Conservation (phyloP, 2,797 vertebrate species). For the Sarcoramphus papa region DNA sequence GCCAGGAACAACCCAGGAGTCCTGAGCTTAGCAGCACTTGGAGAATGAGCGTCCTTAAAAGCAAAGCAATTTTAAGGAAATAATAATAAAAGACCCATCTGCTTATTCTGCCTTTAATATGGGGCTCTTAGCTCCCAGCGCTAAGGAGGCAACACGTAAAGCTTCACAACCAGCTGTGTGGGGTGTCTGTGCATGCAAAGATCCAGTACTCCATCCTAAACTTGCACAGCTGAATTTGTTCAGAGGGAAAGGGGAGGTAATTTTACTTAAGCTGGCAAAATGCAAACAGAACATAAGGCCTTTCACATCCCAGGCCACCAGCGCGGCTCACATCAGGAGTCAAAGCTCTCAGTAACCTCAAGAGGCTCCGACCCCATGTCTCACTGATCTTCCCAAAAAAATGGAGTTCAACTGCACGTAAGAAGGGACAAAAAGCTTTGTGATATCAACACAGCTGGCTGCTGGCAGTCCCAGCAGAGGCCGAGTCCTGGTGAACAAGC, state of each 20-base stretch:
- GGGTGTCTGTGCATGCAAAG: not conserved
- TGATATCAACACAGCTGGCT: not conserved
- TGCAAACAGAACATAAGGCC: not conserved
- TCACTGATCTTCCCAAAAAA: not conserved
- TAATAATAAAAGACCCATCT: not conserved
- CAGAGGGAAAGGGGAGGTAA: not conserved
- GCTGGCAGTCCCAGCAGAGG: not conserved
- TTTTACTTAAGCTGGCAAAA: not conserved
- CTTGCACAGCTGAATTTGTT: not conserved
- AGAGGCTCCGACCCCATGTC: not conserved
- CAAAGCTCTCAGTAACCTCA: not conserved
- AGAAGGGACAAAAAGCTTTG: not conserved
- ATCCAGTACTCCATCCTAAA: not conserved
- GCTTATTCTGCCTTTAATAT: not conserved
- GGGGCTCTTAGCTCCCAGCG: not conserved
- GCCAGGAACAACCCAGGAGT: not conserved
- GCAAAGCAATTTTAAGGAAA: constrained; percentile 35
- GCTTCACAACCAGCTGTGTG: not conserved
- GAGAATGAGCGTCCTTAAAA: constrained; percentile 31
- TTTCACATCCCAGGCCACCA: not conserved
- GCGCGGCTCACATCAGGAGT: not conserved
- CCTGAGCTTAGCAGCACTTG: constrained; percentile 40
- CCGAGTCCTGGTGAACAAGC: not conserved
- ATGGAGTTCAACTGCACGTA: accelerated
- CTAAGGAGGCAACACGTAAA: not conserved